Conservation (phyloP, 2,888 invertebrate genomes). For the Cephalotes varians region DNA sequence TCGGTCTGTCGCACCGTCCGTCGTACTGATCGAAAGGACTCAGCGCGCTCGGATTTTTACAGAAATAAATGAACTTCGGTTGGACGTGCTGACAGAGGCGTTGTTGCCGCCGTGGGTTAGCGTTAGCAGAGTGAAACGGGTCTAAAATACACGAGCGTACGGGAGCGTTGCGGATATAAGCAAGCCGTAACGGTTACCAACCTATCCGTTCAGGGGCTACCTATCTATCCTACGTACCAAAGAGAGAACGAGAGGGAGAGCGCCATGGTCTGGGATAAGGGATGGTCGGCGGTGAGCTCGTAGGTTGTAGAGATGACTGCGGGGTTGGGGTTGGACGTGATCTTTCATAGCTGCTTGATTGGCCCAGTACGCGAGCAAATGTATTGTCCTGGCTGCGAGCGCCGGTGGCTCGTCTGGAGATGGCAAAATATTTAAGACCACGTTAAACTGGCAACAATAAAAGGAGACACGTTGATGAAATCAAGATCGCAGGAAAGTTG, state of each 20-base stretch:
- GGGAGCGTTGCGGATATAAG: slow-evolving; percentile 63
- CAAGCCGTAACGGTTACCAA: slow-evolving; percentile 71
- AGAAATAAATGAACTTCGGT: slow-evolving; percentile 60
- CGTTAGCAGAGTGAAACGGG: slow-evolving; percentile 59
- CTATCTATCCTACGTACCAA: slow-evolving; percentile 57
- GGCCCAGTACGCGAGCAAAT: slow-evolving; percentile 77
- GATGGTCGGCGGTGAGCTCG: slow-evolving; percentile 73
- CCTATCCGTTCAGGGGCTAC: slow-evolving; percentile 56
- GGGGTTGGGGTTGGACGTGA: slow-evolving; percentile 82
- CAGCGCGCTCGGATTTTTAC: slow-evolving; percentile 64
- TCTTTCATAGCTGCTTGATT: slow-evolving; percentile 85
- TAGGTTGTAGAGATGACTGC: slow-evolving; percentile 73
- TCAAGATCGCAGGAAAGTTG: slow-evolving; percentile 83
- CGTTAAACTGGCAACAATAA: slow-evolving; percentile 83
- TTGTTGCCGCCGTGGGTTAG: slow-evolving; percentile 48
- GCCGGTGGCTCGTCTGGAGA: neutral
- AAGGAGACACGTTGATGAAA: slow-evolving; percentile 85
- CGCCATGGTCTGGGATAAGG: slow-evolving; percentile 62
- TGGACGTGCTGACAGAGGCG: slow-evolving; percentile 69
- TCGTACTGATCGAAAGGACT: slow-evolving; percentile 25
- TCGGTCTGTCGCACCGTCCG: neutral
- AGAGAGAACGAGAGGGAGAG: slow-evolving; percentile 25
- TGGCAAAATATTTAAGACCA: slow-evolving; percentile 83
- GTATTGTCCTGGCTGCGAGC: slow-evolving; percentile 78
- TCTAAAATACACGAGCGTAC: slow-evolving; percentile 59